Base-by-base conservation (phyloP, 2,888 invertebrate genomes). In the Rugalucina vietnamica region DNA sequence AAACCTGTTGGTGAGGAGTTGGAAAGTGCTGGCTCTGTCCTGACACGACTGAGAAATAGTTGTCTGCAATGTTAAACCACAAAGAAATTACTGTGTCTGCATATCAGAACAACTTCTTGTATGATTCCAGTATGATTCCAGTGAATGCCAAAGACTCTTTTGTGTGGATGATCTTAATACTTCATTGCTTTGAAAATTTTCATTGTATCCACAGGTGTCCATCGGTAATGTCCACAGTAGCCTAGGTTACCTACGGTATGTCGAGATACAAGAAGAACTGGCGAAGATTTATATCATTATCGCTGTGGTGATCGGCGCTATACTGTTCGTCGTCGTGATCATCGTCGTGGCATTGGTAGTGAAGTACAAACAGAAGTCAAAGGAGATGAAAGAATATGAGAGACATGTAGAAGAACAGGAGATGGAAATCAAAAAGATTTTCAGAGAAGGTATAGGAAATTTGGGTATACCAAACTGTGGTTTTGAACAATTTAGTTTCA, bases 371-470 rank as follows among this genome's bases (percentile, higher is more conserved):
- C 54, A 75, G 24, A 54, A 77, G 24, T 65, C 75, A 1, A 76
- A 69, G 14, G 69, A 72, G 32, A 85, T 77, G 0, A 76, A 65
- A 3, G 75, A 79, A 34, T 79, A 79, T n/a, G 72, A 85, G 54
- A 37, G 73, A 21, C 74, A 84, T 43, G 65, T 89, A 36, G 43
- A 74, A 14, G 78, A 85, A 10, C 65, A 79, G 43, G 89, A 89
- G 65, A 77, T 85, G 70, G 80, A 85, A 36, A 86, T 87, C 8
- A 78, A 74, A 50, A 69, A 70, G 18, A 84, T 83, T 0, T 79
- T 82, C 4, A 79, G 85, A 81, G 84, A 89, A 86, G 89, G 89
- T 89, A 80, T 21, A n/a, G 21, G 29, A 14, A 49, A 49, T 49
- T 14, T 49, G 14, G n/a, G 50, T n/a, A 14, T 49, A 14, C n/a